These are phyloP conservation scores for Sipha flava DNA, from an alignment of 1,140 invertebrate genomes.

Conservation along the genomic window DNA sequence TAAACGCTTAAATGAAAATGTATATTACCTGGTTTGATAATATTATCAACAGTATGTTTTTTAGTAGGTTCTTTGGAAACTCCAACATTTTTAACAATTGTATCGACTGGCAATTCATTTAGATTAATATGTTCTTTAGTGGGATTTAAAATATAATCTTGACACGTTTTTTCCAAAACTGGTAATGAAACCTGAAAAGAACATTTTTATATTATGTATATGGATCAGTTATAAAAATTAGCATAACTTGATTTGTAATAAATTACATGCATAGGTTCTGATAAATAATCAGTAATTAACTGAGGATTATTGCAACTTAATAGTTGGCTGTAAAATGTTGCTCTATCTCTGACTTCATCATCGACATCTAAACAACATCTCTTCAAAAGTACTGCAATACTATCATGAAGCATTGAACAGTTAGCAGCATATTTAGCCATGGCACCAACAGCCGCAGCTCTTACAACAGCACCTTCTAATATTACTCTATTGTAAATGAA, in stretches of 20 bases:
- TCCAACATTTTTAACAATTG: neutral
- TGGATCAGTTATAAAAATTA: neutral
- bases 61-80: neutral
- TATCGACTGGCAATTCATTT: slow-evolving; percentile 44
- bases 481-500: slow-evolving; percentile 99
- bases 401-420: slow-evolving; percentile 81
- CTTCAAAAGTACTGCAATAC: slow-evolving; percentile 70
- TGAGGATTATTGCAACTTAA: slow-evolving; percentile 58
- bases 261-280: slow-evolving; percentile 58
- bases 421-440: slow-evolving; percentile 95
- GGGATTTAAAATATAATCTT: slow-evolving; percentile 60
- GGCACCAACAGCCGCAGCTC: slow-evolving; percentile 93
- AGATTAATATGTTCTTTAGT: slow-evolving; percentile 79
- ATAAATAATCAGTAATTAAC: slow-evolving; percentile 75
- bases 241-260: neutral
- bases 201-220: neutral
- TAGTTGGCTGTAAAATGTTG: slow-evolving; percentile 91
- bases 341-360: slow-evolving; percentile 95
- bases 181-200: slow-evolving; percentile 65
- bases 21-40: slow-evolving; percentile 8
- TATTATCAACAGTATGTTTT: neutral
- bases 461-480: slow-evolving; percentile 86
- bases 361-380: slow-evolving; percentile 94
- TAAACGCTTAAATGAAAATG: no score
- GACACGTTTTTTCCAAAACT: slow-evolving; percentile 67